Base-by-base conservation (phyloP, 2,888 invertebrate species). In the Drosophila siamana region DNA sequence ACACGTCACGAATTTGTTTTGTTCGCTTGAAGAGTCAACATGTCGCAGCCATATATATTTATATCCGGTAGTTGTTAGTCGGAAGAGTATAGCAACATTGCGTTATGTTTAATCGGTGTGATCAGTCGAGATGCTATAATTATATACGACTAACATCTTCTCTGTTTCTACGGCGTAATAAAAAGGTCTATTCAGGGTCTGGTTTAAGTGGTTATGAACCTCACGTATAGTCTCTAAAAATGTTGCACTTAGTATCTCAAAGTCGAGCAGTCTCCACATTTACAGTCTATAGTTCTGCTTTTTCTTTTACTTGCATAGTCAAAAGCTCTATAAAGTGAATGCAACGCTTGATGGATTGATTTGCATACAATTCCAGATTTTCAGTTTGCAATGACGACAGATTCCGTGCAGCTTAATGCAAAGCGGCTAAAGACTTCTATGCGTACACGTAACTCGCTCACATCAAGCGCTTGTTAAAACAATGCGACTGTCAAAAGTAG, bases 381-480 rank as follows among this genome's bases (percentile, higher is more conserved):
- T 5, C 28, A 6, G 28, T n/a, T 7, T 19, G 30, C 16, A 8
- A 24, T 38, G 22, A 51, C 38, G 15, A 51, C n/a, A 47, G 47
- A 16, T 73, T 33, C 11, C 5, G 33, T 36, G 7, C 36, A n/a
- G 52, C 26, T 48, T 52, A 33, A 26, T 26, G 1, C 41, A 33
- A n/a, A 41, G 13, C 40, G 4, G 4, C 26, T 33, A 41, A 64
- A 1, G 51, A 38, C 19, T 8, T 8, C 8, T n/a, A 11, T 40
- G 54, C 72, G 61, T 59, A 66, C 62, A 59, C 55, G 59, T 73
- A 46, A 57, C 69, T 56, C 64, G 74, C 68, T 52, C 63, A 68
- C 60, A 59, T 47, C 50, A 57, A 76, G 43, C 50, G 50, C 62
- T 57, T 66, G 78, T 60, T 78, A 60, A 74, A 60, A 66, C 76